Conservation (phyloP, 2,113 vertebrate species). For the Nannobrachium achirus region DNA sequence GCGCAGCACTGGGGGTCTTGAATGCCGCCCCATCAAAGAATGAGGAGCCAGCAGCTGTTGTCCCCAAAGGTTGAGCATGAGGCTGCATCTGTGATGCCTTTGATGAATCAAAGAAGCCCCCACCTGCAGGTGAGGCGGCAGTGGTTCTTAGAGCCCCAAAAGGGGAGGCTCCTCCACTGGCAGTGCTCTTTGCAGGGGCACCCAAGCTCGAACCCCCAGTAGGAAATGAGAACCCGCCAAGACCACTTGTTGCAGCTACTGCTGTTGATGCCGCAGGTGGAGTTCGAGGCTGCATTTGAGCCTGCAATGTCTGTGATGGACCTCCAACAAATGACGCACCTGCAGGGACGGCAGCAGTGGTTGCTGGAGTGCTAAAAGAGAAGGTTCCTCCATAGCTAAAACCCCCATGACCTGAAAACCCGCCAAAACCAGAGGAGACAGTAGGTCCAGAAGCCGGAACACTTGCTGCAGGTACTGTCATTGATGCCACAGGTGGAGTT, state of each 20-base stretch:
- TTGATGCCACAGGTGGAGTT: no score
- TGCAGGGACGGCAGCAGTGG: constrained; percentile 77
- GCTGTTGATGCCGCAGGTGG: constrained; percentile 73
- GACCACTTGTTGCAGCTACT: no score
- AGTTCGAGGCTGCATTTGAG: constrained; percentile 6
- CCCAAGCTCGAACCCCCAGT: constrained; percentile 80
- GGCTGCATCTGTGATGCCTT: constrained; percentile 25
- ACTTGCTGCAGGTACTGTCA: no score
- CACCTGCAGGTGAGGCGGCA: constrained; percentile 52
- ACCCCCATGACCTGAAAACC: no score
- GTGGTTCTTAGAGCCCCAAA: constrained; percentile 62
- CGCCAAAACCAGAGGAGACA: no score
- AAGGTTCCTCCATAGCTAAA: no score
- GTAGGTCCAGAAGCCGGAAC: no score
- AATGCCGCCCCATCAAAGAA: no score
- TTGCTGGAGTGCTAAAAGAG: neutral
- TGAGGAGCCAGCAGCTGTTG: neutral
- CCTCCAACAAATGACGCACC: constrained; percentile 9
- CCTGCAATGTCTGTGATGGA: no score
- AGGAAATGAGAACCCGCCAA: no score
- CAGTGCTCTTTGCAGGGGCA: constrained; percentile 50
- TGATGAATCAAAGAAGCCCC: constrained; percentile 55
- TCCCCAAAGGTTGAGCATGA: constrained; percentile 8
- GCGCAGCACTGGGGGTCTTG: no score
- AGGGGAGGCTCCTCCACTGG: constrained; percentile 66